Base-by-base conservation (phyloP, 1,140 invertebrate species). In the Ceratina australensis region DNA sequence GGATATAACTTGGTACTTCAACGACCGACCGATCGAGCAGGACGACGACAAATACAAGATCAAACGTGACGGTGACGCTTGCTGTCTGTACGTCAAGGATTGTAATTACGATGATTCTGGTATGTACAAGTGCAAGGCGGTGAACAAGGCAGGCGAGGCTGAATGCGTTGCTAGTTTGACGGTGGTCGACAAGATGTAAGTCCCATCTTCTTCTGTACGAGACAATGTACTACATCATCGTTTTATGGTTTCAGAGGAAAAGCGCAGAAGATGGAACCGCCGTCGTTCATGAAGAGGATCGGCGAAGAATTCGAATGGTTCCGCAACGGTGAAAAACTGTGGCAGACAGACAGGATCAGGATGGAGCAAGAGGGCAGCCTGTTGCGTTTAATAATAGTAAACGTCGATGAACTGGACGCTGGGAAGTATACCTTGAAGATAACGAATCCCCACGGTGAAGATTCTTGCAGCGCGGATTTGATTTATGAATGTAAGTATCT, bases 301-400 rank as follows among this genome's bases (percentile, higher is more conserved):
- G 97, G 96, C 0, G 97, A 98, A 89, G 96, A 97, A 63, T 96
- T 95, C 64, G 95, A 96, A 83, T 97, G 97, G 97, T 97, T 94
- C 91, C 95, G 96, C 63, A 96, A 98, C 88, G 96, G 95, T 60
- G 93, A 95, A 65, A 95, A 95, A 87, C 83, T 98, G 1, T 96
- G 95, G 92, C 95, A 96, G 18, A 95, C 96, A 59, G 96, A 97
- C 76, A 93, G 96, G 8, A 95, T 98, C 78, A 93, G 94, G 68
- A 96, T 97, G 92, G 96, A 98, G 81, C 94, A 95, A 71, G 97
- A 98, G 89, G 94, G 93, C 1, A 95, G 95, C 26, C 93, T 98
- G 8, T 91, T 98, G 5, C 94, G 97, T 12, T 93, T 99, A 0
- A 95, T 94, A 50, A 95, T 97, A 83, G 92, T 94, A 28, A 94